Evolutionary conservation across 2,797 vertebrate species (phyloP), one percentile per base, ranked within the genome.

Genomic region (Crenuchus spilurus): DNA sequence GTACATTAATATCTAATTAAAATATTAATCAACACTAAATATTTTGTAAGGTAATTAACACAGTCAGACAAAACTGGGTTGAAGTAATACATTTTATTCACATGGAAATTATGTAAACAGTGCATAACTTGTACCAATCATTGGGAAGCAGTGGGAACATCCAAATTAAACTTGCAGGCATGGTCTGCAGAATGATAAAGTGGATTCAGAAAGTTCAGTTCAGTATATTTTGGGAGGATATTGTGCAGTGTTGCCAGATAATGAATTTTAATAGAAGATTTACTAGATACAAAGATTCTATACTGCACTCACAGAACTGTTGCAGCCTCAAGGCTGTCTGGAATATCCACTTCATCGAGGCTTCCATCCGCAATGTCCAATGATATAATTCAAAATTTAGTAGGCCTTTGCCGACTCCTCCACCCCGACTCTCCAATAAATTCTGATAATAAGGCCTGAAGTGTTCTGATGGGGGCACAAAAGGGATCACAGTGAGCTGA

Each of bases 221-320:
- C 14, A 20, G 16, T 2, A 49, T 22, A 58, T 39, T 49, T 22
- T 60, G 44, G 57, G 18, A 24, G 41, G 31, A 49, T 49, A 22
- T 11, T 51, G 9, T 33, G 41, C 5, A 16, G 14, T 20, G 14
- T 31, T 62, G 44, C 41, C 26, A 54, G 48, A 18, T 22, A 54
- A 37, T 51, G 33, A 41, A 4, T 61, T 39, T 41, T 61, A 39
- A 62, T 62, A 62, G 58, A 75, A 63, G 30, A 52, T 70, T 69
- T 70, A 65, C 64, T 31, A 37, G 20, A 55, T 57, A 22, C 39
- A 57, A 70, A 70, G 22, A 1, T 18, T 31, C 4, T n/a, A 22
- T 57, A 37, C 14, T 18, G 42, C 60, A 26, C 41, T 71, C 52
- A 28, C n/a, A 37, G 49, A 64, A 22, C 33, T 31, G 46, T 66